These are phyloP conservation scores for Stylophora pistillata DNA, from an alignment of 64 coral and sea anemone genomes.

Conservation along the genomic window DNA sequence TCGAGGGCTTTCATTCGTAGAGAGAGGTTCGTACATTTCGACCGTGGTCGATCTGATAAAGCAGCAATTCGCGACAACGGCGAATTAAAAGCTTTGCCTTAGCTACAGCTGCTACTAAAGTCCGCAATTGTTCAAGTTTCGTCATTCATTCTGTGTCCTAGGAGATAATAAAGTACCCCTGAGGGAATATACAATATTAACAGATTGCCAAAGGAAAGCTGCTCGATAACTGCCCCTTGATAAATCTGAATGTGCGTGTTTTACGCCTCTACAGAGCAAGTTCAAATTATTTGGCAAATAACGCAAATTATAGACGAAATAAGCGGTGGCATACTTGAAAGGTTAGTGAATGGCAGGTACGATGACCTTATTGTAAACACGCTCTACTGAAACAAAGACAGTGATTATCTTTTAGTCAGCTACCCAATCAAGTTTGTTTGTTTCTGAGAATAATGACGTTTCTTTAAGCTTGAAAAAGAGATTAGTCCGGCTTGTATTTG, in stretches of 20 bases:
- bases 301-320: neutral
- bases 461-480: neutral
- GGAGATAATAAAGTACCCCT: constrained; percentile 53
- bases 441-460: neutral
- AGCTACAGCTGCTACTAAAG: constrained; percentile 24
- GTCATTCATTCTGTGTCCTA: constrained; percentile 51
- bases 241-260: neutral
- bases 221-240: neutral
- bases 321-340: neutral
- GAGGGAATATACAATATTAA: constrained; percentile 76
- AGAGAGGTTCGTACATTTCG: neutral
- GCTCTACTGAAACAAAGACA: neutral
- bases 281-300: neutral
- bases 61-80: constrained; percentile 4
- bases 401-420: neutral
- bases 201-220: constrained; percentile 38
- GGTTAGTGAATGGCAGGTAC: neutral
- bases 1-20: neutral
- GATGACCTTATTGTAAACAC: constrained; percentile 15
- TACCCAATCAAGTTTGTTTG: constrained; percentile 32
- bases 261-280: neutral
- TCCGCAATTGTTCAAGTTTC: constrained; percentile 59
- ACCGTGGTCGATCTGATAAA: neutral
- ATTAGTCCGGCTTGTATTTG: neutral
- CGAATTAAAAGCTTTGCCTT: constrained; percentile 9